Conservation (phyloP, 2,797 vertebrate genomes). For the Anableps anableps region DNA sequence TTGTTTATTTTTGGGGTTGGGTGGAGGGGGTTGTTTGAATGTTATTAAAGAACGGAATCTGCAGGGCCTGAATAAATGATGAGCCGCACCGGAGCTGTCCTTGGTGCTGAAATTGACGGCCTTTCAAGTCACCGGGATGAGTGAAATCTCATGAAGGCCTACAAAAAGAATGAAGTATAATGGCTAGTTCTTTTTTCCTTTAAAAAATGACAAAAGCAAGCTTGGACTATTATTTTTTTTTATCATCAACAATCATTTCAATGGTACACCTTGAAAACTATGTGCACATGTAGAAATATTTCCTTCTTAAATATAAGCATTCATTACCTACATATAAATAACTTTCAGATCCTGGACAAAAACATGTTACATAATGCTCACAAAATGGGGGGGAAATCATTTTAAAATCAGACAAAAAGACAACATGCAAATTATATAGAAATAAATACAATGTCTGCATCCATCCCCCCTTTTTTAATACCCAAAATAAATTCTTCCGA, state of each 20-base stretch:
- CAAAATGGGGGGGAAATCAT: constrained; percentile 83
- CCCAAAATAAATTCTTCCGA: constrained; percentile 87
- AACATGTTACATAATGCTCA: constrained; percentile 93
- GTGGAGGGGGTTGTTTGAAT: not conserved
- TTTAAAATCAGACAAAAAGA: constrained; percentile 86
- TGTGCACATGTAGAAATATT: constrained; percentile 99
- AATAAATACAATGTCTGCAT: constrained; percentile 92
- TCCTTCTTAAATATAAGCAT: constrained; percentile 99
- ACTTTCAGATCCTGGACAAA: constrained; percentile 94
- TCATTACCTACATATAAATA: constrained; percentile 99
- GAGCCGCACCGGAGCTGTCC: constrained; percentile 62
- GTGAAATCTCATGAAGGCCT: not conserved
- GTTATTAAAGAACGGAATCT: not conserved
- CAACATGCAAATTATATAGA: constrained; percentile 96
- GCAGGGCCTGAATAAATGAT: not conserved
- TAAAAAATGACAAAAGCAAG: constrained; percentile 70
- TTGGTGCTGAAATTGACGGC: constrained; percentile 69
- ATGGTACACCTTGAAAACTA: constrained; percentile 99
- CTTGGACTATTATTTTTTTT: constrained; percentile 89
- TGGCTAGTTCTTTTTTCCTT: not conserved
- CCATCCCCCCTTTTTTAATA: constrained; percentile 80
- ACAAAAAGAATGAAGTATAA: not conserved
- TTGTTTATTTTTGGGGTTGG: not conserved
- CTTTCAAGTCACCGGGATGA: not conserved
- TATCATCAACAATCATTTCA: constrained; percentile 99